Evolutionary conservation across 1,140 invertebrate species (phyloP), one percentile per base, ranked within the genome.

Genomic region (Microplitis mediator): DNA sequence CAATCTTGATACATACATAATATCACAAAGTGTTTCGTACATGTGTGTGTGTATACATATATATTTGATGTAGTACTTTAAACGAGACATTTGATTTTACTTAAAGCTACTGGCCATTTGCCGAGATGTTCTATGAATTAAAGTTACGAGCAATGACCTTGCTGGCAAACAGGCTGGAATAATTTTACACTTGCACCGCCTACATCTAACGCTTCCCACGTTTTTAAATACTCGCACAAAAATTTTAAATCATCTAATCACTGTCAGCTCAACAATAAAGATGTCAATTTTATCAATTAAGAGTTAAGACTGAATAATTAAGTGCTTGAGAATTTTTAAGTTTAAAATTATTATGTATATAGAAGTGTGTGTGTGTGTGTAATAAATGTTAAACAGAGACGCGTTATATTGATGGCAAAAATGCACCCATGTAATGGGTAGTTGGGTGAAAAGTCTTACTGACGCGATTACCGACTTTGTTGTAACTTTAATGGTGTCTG

Each of bases 161-260:
- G 61, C 73, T 73, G 60, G 63, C 71, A 77, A 74, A 75, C 71
- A 75, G 75, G 63, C 66, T 75, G 74, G 74, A 73, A 73, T 77
- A 77, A 73, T 73, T n/a, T 58, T 16, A 58, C 60, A 62, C 67
- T 68, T 60, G 56, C 58, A 71, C 68, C 39, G 56, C 64, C 62
- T 54, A 67, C 72, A 62, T 39, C 36, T 35, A 6, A 32, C 6
- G 16, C 64, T 52, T 52, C 56, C 73, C 63, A 74, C 73, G 73
- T 50, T 34, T 61, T 52, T 74, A 13, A 35, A 34, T 51, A 31
- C 34, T 54, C 35, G 45, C 35, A 61, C 14, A 32, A 34, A 8
- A 16, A 31, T 31, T 16, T 62, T 2, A 58, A n/a, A 39, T 14
- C n/a, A 63, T 36, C n/a, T 63, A 63, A 45, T 16, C 14, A 45